Evolutionary conservation across 2,888 invertebrate species (phyloP).

Genomic region (Elaeidobius kamerunicus): DNA sequence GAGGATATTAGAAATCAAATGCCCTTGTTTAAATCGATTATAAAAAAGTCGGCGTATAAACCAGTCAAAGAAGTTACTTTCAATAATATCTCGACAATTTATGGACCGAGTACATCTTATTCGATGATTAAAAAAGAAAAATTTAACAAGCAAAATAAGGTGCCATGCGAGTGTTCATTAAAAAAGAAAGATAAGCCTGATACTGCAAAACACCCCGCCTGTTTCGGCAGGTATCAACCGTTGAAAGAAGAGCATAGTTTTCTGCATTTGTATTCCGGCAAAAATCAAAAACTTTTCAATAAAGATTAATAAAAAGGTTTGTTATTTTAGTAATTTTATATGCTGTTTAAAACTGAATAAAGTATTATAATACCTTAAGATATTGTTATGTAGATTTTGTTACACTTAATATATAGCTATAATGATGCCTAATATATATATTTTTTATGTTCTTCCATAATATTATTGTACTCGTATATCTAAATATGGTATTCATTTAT

Average conservation of each 20-base stretch:
- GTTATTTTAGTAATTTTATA: no score
- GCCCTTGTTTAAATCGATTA: slow-evolving; percentile 18
- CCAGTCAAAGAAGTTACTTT: slow-evolving; percentile 21
- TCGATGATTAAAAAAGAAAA: neutral
- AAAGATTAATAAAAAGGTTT: no score
- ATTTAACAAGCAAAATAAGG: neutral
- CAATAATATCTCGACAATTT: slow-evolving; percentile 22
- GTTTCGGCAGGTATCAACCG: slow-evolving; percentile 13
- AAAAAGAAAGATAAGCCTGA: neutral
- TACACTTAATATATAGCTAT: no score
- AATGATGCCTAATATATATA: no score
- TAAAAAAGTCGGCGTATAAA: slow-evolving; percentile 10
- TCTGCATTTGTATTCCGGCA: slow-evolving; percentile 15
- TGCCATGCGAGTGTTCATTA: neutral
- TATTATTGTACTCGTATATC: no score
- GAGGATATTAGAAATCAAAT: slow-evolving; percentile 16
- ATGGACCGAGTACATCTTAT: slow-evolving; percentile 8
- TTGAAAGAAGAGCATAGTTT: slow-evolving; percentile 27
- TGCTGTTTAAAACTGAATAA: no score
- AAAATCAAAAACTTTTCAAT: slow-evolving; percentile 21
- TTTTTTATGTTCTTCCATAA: no score
- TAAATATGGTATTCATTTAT: no score
- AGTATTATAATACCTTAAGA: no score
- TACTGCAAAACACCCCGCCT: neutral
- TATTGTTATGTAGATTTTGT: no score